Evolutionary conservation across 1,140 invertebrate genomes (phyloP).

Genomic region (Solen grandis): DNA sequence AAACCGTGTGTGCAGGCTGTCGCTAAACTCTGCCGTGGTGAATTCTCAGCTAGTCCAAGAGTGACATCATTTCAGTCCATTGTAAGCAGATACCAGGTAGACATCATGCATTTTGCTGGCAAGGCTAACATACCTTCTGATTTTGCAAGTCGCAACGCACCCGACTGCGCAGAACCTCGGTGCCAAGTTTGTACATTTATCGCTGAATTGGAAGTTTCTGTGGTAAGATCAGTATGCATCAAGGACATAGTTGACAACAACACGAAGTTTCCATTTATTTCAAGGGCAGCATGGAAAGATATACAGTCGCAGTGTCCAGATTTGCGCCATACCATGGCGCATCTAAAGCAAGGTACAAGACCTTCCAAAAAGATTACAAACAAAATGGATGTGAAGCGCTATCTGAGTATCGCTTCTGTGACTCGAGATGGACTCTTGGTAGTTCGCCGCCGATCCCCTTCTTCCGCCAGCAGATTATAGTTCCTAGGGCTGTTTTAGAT

Average conservation of each 20-base stretch:
- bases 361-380: constrained; percentile 52
- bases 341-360: constrained; percentile 40
- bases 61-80: constrained; percentile 34
- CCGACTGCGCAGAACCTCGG: background rate
- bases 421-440: constrained; percentile 51
- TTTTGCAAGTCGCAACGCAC: constrained; percentile 41
- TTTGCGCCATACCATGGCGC: constrained; percentile 15
- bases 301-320: constrained; percentile 39
- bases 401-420: constrained; percentile 37
- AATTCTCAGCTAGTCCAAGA: constrained; percentile 44
- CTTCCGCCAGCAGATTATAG: constrained; percentile 28
- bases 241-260: background rate
- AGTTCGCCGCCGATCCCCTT: background rate
- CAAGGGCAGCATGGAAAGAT: constrained; percentile 13
- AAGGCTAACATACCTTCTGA: constrained; percentile 35
- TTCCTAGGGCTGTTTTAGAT: constrained; percentile 47
- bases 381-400: constrained; percentile 54
- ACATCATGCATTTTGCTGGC: constrained; percentile 35
- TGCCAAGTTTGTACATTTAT: constrained; percentile 43
- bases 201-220: background rate
- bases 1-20: constrained; percentile 52
- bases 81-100: constrained; percentile 43
- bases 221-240: background rate
- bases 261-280: constrained; percentile 11
- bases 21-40: constrained; percentile 47